Evolutionary conservation across 2,113 vertebrate genomes (phyloP).

Genomic region (Apistogramma diplotaenia): DNA sequence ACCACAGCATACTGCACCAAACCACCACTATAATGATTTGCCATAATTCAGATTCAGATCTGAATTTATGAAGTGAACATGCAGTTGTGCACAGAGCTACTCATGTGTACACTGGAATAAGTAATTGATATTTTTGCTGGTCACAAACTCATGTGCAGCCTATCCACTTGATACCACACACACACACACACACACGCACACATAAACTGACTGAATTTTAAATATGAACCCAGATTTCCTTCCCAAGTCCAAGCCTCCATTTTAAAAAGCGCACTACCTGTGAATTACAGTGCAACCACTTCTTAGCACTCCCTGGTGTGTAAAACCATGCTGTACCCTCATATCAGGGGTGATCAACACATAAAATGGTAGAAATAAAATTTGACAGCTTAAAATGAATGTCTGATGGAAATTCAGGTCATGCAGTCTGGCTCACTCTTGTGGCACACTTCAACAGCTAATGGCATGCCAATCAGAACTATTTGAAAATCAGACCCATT

Average conservation of each 20-base stretch:
- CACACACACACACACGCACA: neutral
- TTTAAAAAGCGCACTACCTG: neutral
- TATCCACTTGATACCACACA: neutral
- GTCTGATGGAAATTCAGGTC: conserved; percentile 38
- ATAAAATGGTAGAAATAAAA: conserved; percentile 21
- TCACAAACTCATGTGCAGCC: conserved; percentile 24
- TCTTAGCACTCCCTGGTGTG: neutral
- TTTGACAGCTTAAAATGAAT: conserved; percentile 1
- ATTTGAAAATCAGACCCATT: conserved; percentile 38
- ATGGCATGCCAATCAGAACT: conserved; percentile 55
- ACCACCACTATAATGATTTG: conserved; percentile 31
- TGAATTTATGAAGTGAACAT: neutral
- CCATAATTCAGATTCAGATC: neutral
- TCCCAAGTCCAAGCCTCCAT: neutral
- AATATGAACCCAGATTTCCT: neutral
- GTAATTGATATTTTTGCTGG: conserved; percentile 50
- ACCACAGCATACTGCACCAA: too few species aligned
- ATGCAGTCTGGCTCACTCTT: conserved; percentile 17
- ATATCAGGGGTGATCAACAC: neutral
- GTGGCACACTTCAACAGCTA: conserved; percentile 19
- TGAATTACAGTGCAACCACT: neutral
- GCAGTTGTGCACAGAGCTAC: conserved; percentile 22
- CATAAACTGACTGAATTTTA: neutral
- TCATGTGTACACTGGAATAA: conserved; percentile 22
- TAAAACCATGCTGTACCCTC: neutral